Conservation (phyloP, 1,140 invertebrate genomes). For the Pseudachorutes palmiensis region DNA sequence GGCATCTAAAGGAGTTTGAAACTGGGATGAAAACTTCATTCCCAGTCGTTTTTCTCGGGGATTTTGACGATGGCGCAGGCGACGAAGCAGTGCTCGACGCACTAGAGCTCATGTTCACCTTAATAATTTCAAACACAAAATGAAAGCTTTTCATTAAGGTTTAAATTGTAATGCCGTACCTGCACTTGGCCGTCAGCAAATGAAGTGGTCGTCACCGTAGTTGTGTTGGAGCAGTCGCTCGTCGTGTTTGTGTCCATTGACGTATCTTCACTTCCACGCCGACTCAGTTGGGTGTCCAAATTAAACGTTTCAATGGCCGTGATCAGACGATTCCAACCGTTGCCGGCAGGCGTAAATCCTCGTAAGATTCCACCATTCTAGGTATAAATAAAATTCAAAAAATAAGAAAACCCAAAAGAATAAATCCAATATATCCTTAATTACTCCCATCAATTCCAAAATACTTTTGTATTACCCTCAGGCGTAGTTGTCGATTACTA, state of each 20-base stretch:
- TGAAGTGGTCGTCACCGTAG: no score
- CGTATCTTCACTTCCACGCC: not conserved
- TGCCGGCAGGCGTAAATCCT: constrained; percentile 27
- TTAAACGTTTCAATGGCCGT: constrained; percentile 33
- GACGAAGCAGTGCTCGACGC: constrained; percentile 9
- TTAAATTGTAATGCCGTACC: no score
- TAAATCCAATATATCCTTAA: no score
- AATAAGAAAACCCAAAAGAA: no score
- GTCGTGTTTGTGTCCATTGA: not conserved
- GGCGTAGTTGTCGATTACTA: no score
- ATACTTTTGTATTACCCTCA: no score
- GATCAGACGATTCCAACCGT: constrained; percentile 34
- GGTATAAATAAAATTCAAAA: constrained; percentile 8
- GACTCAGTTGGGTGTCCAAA: constrained; percentile 2
- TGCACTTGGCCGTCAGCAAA: constrained; percentile 32
- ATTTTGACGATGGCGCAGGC: not conserved
- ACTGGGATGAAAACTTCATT: constrained; percentile 28
- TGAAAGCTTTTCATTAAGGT: no score
- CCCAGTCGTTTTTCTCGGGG: constrained; percentile 12
- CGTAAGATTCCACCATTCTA: constrained; percentile 36
- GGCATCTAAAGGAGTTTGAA: constrained; percentile 34
- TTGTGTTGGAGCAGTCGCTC: no score
- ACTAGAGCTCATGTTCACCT: constrained; percentile 22
- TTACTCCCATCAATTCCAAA: no score
- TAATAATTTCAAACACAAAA: no score